These are phyloP conservation scores for Dendrolimus punctatus DNA, from an alignment of 1,140 invertebrate species.

Conservation along the genomic window DNA sequence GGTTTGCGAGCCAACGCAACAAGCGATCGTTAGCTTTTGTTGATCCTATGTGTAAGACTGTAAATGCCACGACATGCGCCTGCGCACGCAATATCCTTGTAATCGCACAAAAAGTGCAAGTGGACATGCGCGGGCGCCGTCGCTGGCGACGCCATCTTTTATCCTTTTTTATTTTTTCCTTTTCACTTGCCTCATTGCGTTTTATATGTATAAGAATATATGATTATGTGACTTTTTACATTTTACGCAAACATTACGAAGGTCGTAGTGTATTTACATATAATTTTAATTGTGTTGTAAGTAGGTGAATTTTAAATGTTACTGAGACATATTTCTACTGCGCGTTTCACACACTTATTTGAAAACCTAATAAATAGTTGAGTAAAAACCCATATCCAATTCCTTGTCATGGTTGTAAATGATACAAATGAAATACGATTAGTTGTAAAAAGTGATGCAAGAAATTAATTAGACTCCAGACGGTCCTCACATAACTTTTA, in stretches of 20 bases:
- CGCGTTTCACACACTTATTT: no score
- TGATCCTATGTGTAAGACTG: no score
- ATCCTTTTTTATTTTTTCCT: constrained; percentile 14
- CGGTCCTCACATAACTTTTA: no score
- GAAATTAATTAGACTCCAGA: no score
- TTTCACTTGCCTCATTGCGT: constrained; percentile 13
- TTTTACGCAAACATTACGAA: constrained; percentile 6
- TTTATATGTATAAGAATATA: constrained; percentile 20
- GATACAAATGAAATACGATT: no score
- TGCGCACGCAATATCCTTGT: not conserved
- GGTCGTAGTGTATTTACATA: constrained; percentile 6
- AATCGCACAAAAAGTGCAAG: not conserved
- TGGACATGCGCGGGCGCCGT: constrained; percentile 19
- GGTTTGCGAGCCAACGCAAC: no score
- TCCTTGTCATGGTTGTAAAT: no score
- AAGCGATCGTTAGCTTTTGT: no score
- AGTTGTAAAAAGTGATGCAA: no score
- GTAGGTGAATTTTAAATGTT: constrained; percentile 4
- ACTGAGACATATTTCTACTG: not conserved
- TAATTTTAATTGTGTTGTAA: constrained; percentile 5
- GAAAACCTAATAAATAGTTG: no score
- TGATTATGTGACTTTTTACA: constrained; percentile 18
- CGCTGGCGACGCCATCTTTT: constrained; percentile 17
- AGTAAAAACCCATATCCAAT: no score
- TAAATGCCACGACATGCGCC: no score